Evolutionary conservation across 2,113 vertebrate genomes (phyloP), one percentile per base, ranked within the genome.

Genomic region (Phalacrocorax carbo): DNA sequence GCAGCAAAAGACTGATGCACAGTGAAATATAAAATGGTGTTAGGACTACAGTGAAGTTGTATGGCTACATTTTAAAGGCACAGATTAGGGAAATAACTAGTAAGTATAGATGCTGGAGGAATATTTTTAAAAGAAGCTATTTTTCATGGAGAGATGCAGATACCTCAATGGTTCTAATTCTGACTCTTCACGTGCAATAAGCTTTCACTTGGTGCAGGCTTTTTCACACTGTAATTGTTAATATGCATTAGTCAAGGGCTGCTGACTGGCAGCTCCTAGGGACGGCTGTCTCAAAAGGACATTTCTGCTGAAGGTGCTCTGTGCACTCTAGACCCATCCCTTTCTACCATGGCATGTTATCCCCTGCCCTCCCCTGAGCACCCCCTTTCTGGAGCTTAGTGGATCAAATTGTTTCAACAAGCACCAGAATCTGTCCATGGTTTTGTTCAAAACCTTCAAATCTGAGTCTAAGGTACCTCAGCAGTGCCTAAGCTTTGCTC

Each of bases 361-460:
- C 19, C n/a, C 29, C 46, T 38, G 25, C 51, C 38, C 12, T 75
- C 4, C 44, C 10, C 29, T 9, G 7, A 78, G 6, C 65, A 17
- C 10, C 29, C 38, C 11, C 5, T 79, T 38, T 66, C 40, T 49
- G 65, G 49, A 27, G 19, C 25, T 65, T 85, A 70, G 40, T 18
- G 44, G 34, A 86, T 12, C 6, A 73, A 46, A 27, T 4, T 23
- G 7, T 85, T 91, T 65, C 34, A 34, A 54, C 8, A n/a, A 68
- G 7, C 1, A 0, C 15, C 18, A 26, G 66, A 46, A 64, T 36
- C 14, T 1, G 0, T 12, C 8, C 38, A 29, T 0, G 4, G 1
- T 57, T 92, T 75, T 79, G 15, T 57, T 79, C 26, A 75, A 61
- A 85, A 3, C 20, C 15, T 36, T 78, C n/a, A 61, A 36, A 73